Conservation (phyloP, 2,797 vertebrate genomes). For the Channa striata region DNA sequence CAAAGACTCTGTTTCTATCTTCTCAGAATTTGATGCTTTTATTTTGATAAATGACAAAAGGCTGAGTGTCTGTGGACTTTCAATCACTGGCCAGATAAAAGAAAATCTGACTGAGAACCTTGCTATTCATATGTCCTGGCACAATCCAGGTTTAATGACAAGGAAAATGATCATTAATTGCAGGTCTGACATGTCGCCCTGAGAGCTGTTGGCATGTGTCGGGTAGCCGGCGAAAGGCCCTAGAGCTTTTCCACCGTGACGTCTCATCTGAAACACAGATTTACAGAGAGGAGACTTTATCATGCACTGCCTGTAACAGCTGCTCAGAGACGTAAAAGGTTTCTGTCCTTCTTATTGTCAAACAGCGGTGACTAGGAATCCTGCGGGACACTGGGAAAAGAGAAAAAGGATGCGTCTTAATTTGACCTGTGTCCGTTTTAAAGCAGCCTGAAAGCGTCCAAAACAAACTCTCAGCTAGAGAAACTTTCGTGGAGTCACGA, state of each 20-base stretch:
- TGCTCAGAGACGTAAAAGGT: slow-evolving; percentile 26
- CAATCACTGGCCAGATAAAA: too few species aligned
- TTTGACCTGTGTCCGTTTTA: slow-evolving; percentile 50
- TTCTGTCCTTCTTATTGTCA: slow-evolving; percentile 10
- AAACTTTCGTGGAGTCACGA: slow-evolving; percentile 45
- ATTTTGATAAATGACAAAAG: too few species aligned
- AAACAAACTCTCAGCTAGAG: slow-evolving; percentile 18
- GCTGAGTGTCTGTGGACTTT: too few species aligned
- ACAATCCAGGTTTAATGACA: not conserved
- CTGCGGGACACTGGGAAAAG: slow-evolving; percentile 18
- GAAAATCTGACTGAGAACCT: too few species aligned
- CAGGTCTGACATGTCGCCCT: not conserved
- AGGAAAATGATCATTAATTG: not conserved
- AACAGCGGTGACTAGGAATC: slow-evolving; percentile 24
- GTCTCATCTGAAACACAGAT: slow-evolving; percentile 20
- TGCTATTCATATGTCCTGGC: too few species aligned
- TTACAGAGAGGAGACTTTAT: slow-evolving; percentile 3
- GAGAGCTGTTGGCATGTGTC: not conserved
- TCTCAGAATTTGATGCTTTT: too few species aligned
- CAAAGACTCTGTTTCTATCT: too few species aligned
- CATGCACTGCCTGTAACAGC: not conserved
- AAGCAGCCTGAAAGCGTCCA: slow-evolving; percentile 30
- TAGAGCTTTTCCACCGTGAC: slow-evolving; percentile 1
- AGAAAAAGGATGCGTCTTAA: slow-evolving; percentile 23
- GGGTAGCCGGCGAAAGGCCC: not conserved